These are phyloP conservation scores for Solenopsis invicta DNA, from an alignment of 1,140 invertebrate genomes.

Conservation along the genomic window DNA sequence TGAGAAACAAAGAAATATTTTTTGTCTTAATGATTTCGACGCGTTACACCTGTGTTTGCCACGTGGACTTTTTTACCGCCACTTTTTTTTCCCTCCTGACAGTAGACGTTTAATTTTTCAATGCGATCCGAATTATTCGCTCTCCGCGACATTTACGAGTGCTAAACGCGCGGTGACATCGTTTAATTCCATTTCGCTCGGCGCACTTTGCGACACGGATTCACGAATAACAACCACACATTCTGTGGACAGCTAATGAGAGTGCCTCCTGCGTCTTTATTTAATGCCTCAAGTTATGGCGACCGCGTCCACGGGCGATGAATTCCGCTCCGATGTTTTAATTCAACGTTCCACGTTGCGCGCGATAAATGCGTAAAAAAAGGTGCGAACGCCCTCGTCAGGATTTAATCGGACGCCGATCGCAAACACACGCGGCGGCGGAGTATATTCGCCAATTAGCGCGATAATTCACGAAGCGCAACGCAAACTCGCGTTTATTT, in stretches of 20 bases:
- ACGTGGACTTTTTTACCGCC: too few relatives aligned
- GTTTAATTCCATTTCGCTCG: constrained; percentile 26
- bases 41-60: too few relatives aligned
- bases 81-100: not conserved
- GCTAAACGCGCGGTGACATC: constrained; percentile 7
- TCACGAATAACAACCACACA: constrained; percentile 8
- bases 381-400: constrained; percentile 41
- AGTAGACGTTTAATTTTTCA: not conserved
- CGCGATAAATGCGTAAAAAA: constrained; percentile 15
- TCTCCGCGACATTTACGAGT: constrained; percentile 33
- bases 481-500: constrained; percentile 23
- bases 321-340: constrained; percentile 25
- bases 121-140: constrained; percentile 36
- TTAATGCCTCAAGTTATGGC: constrained; percentile 8
- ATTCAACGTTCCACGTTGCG: constrained; percentile 22
- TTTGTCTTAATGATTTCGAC: too few relatives aligned
- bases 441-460: constrained; percentile 46
- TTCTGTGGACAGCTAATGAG: constrained; percentile 30
- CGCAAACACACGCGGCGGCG: constrained; percentile 8
- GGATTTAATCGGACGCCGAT: constrained; percentile 42
- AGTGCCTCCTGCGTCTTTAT: constrained; percentile 8
- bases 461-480: constrained; percentile 41
- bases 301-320: constrained; percentile 29
- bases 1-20: too few relatives aligned
- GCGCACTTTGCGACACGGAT: not conserved